Base-by-base conservation (phyloP, 2,113 vertebrate species). In the Progne subis region DNA sequence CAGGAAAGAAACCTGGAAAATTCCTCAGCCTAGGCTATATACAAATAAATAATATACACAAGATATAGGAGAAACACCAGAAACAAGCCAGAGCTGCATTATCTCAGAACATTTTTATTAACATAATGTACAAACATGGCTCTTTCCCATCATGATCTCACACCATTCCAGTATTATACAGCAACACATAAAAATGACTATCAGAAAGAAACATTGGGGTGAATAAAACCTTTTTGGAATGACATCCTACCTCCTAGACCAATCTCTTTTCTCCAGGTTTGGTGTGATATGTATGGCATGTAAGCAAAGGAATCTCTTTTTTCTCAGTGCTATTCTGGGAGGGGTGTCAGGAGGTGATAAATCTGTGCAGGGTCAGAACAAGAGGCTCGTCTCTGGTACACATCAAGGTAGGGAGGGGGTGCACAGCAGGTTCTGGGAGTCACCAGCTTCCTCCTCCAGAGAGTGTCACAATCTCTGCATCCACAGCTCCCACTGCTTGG, bases 71-170 rank as follows among this genome's bases (percentile, higher is more conserved):
- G 72, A 92, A 91, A 78, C 19, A 71, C 19, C 41, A 93, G 86
- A 78, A 94, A 90, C 56, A 81, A 75, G 41, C 28, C 60, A 43
- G 88, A 92, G 28, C 90, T 88, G 76, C 52, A 90, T 82, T 90
- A 50, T 84, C 80, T 96, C 92, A 88, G 82, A 92, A 96, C 86
- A 82, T 64, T 97, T 97, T 95, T 94, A 96, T 94, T 92, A 95
- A 86, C n/a, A 2, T 75, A 64, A 93, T 1, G 14, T 90, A 72
- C 88, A 93, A 96, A 92, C 37, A 6, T 68, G 81, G 55, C 60
- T 92, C 69, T 88, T 95, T 84, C 72, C 56, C 88, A 61, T 56
- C 37, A 21, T 60, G 85, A 68, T 64, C 85, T 96, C 85, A 85
- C 46, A 90, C 75, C 76, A 86, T 92, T 91, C 93, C 88, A 81